Conservation (phyloP, 35 echinoderm and acorn worm genomes). For the Acanthaster planci region DNA sequence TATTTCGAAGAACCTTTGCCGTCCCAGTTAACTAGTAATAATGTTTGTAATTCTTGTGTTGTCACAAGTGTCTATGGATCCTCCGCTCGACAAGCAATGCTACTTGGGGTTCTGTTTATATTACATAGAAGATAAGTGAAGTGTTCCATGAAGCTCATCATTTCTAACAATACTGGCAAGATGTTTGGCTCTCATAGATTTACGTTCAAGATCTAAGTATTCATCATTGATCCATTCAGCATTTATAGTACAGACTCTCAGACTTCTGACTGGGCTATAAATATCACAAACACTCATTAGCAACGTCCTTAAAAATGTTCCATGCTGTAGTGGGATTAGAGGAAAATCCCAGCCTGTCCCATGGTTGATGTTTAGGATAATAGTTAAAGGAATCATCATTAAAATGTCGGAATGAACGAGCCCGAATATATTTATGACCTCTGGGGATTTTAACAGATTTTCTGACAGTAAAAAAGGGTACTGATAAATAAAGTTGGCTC, state of each 20-base stretch:
- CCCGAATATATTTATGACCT: too few relatives aligned
- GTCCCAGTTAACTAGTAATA: too few relatives aligned
- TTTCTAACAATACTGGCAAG: background rate
- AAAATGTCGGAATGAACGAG: background rate
- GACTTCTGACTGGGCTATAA: constrained; percentile 10
- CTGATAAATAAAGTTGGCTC: too few relatives aligned
- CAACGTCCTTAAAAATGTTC: background rate
- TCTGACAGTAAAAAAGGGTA: too few relatives aligned
- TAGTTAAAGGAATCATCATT: background rate
- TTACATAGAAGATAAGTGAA: too few relatives aligned
- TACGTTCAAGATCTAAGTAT: background rate
- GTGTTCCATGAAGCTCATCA: background rate
- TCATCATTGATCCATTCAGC: constrained; percentile 22
- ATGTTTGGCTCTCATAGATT: background rate
- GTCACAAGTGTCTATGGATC: too few relatives aligned
- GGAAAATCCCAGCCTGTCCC: background rate
- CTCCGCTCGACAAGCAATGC: too few relatives aligned
- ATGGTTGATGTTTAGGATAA: constrained; percentile 3
- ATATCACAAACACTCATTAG: constrained; percentile 25
- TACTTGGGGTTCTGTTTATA: too few relatives aligned
- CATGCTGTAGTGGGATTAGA: background rate
- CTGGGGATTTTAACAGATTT: too few relatives aligned
- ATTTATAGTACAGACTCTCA: background rate
- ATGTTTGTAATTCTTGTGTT: too few relatives aligned
- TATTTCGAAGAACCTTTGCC: constrained; percentile 30